Percentiles rank a stretch among this genome's conserved stretches.
These are phyloP conservation scores for crab-eating macaque (Macaca fascicularis) DNA, from an alignment of 2,113 vertebrate genomes.

Conservation along the genomic window T2T-MFA8v1.1 NC_088394.1:21831001-21831500, in stretches of 20 bases:
- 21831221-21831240: neutral
- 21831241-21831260: neutral
- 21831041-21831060: too few relatives aligned
- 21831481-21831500: neutral
- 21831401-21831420: conserved; percentile 38
- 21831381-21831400: conserved; percentile 26
- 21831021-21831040: too few relatives aligned
- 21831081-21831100: too few relatives aligned
- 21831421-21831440: neutral
- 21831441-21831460: neutral
- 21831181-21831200: neutral
- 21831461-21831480: neutral
- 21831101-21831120: too few relatives aligned
- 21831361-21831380: neutral
- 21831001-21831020: too few relatives aligned
- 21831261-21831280: neutral
- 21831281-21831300: neutral
- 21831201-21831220: neutral
- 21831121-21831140: neutral
- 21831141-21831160: neutral
- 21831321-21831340: neutral
- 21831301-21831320: neutral
- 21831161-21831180: neutral
- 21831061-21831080: too few relatives aligned
- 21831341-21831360: neutral